Base-by-base conservation (phyloP, 2,797 vertebrate genomes). In the Syngnathus acus region DNA sequence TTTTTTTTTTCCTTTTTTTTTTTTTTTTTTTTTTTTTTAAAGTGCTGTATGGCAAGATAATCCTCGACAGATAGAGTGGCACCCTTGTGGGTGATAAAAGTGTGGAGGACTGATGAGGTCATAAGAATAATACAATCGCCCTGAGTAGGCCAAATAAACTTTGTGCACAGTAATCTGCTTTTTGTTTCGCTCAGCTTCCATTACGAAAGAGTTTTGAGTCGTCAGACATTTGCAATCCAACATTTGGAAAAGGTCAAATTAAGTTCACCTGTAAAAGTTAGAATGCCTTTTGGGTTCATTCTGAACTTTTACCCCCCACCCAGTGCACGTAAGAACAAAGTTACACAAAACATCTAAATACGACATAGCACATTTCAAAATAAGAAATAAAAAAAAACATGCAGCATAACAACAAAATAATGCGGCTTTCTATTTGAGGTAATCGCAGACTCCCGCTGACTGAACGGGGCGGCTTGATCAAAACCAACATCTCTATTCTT, bases 41-140 rank as follows among this genome's bases (percentile, higher is more conserved):
- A 58, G 39, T 21, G 38, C 38, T 40, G 58, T 10, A 13, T 60
- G 38, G 38, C 64, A 72, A 58, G 72, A 54, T 72, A 69, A 62
- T 72, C 68, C 38, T 48, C 23, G 62, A 64, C 62, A 45, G 78
- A 66, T 79, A 79, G 82, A 84, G 79, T 67, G 71, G 74, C 72
- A 67, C 71, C 32, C 23, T 78, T 61, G 75, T 58, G 82, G 70
- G 75, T 76, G 58, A 40, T 61, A 42, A 61, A 61, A 78, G 72
- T 70, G 63, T 66, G 77, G 70, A 71, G 74, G 26, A 0, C 39
- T 23, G 75, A 87, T 89, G 84, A 90, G 74, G 75, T 91, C 84
- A 89, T 86, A 71, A 55, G 65, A 67, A 81, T 88, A 85, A 89
- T 68, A 81, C 73, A 86, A 87, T 84, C 65, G 83, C 69, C 73